These are phyloP conservation scores for Ennomos erosarius DNA, from an alignment of 2,888 invertebrate species.

Conservation along the genomic window DNA sequence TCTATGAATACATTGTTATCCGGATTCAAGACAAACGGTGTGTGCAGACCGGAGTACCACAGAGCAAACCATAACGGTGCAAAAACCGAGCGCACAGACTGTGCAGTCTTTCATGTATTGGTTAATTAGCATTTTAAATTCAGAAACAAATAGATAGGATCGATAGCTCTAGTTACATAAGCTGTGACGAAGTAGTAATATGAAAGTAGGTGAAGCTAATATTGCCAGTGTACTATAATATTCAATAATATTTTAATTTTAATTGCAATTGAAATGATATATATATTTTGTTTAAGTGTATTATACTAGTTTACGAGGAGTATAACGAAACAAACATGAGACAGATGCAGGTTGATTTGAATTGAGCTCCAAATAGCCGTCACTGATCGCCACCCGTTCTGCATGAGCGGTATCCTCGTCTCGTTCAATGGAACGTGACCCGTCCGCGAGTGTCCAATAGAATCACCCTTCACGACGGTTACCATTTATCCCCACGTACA, in stretches of 20 bases:
- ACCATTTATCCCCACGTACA: slow-evolving; percentile 54
- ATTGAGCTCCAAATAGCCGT: slow-evolving; percentile 34
- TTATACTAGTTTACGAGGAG: no score
- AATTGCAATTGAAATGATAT: no score
- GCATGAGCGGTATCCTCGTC: slow-evolving; percentile 72
- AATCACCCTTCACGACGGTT: slow-evolving; percentile 61
- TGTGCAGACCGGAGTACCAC: slow-evolving; percentile 30
- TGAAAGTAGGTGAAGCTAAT: slow-evolving; percentile 15
- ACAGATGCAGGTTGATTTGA: slow-evolving; percentile 38
- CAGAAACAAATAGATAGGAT: slow-evolving; percentile 8
- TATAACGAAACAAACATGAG: neutral
- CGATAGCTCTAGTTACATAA: slow-evolving; percentile 8
- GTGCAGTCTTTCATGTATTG: slow-evolving; percentile 31
- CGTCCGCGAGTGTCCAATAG: slow-evolving; percentile 62
- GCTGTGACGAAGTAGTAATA: slow-evolving; percentile 13
- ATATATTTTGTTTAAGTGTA: no score
- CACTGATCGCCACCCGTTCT: slow-evolving; percentile 56
- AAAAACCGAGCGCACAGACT: slow-evolving; percentile 40
- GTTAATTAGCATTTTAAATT: slow-evolving; percentile 22
- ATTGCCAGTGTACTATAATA: slow-evolving; percentile 5
- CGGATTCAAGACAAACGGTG: slow-evolving; percentile 44
- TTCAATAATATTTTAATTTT: no score
- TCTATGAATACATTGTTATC: slow-evolving; percentile 48
- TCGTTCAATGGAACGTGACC: slow-evolving; percentile 75
- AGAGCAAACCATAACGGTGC: slow-evolving; percentile 42